Conservation (phyloP, 2,113 vertebrate genomes). For the Brachyhypopomus gauderio region DNA sequence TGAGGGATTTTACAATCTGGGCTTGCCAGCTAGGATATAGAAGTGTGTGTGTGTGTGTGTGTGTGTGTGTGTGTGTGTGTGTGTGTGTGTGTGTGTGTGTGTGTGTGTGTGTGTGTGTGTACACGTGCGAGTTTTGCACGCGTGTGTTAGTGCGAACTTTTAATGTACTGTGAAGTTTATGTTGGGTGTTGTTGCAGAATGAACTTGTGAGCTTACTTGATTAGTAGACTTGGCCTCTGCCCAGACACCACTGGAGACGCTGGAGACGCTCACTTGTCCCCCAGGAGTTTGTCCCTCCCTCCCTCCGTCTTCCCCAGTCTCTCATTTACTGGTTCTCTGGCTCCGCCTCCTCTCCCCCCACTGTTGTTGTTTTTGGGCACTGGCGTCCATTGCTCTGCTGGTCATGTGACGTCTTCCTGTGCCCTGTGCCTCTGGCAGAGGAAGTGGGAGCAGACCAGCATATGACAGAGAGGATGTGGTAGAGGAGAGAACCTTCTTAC, state of each 20-base stretch:
- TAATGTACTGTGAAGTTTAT: conserved; percentile 65
- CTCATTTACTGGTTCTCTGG: too few relatives aligned
- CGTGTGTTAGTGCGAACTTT: conserved; percentile 9
- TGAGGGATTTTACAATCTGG: conserved; percentile 33
- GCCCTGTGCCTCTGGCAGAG: conserved; percentile 57
- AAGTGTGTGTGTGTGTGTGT: not conserved
- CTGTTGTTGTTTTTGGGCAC: not conserved
- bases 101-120: not conserved
- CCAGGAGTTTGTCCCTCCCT: not conserved
- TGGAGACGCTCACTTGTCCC: conserved; percentile 57
- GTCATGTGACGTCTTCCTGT: conserved; percentile 3
- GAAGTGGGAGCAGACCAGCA: conserved; percentile 78
- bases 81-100: conserved; percentile 2
- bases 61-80: not conserved
- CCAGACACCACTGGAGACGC: conserved; percentile 58
- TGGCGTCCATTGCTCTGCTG: conserved; percentile 1
- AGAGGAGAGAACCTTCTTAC: conserved; percentile 22
- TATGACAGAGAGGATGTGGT: conserved; percentile 74
- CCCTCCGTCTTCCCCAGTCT: not conserved
- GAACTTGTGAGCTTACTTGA: conserved; percentile 59
- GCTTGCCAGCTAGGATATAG: not conserved
- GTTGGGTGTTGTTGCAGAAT: conserved; percentile 68
- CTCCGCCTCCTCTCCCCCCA: not conserved
- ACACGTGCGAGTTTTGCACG: too few relatives aligned
- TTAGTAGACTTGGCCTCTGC: conserved; percentile 24